phyloP scores from a whole-genome alignment of 2,797 vertebrate genomes.

The Chrosomus eos region DNA sequence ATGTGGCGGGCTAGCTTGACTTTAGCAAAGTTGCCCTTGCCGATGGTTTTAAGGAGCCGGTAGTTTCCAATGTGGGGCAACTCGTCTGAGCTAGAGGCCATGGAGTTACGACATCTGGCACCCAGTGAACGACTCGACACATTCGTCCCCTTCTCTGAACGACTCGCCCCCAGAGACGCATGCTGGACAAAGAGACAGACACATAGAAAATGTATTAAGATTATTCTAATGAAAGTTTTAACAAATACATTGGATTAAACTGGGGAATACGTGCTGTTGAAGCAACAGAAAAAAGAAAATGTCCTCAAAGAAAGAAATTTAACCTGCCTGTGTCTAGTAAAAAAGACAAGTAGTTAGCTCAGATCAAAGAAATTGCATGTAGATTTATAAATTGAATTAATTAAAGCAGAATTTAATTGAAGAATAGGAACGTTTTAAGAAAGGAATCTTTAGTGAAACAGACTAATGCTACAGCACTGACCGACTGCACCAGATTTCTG shows the following conservation, averaged over 20 bases:
- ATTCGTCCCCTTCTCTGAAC: slow-evolving; percentile 88
- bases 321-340: not conserved
- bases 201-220: not conserved
- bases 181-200: slow-evolving; percentile 67
- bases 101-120: slow-evolving; percentile 89
- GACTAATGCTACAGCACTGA: not conserved
- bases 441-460: not conserved
- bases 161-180: slow-evolving; percentile 83
- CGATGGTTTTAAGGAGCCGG: slow-evolving; percentile 91
- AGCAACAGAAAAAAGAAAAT: not conserved
- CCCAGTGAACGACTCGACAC: slow-evolving; percentile 85
- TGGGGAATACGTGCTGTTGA: not conserved
- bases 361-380: not conserved
- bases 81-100: slow-evolving; percentile 88
- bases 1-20: slow-evolving; percentile 93
- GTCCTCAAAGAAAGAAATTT: not conserved
- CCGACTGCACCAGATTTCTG: slow-evolving; percentile 8
- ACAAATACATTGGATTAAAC: slow-evolving; percentile 1
- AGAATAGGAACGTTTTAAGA: not conserved
- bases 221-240: not conserved
- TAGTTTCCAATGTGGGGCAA: slow-evolving; percentile 93
- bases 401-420: too few species aligned
- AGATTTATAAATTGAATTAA: not conserved
- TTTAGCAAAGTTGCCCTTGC: slow-evolving; percentile 95
- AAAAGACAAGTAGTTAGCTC: not conserved